Evolutionary conservation across 2,888 invertebrate genomes (phyloP).

Genomic region (Carpatolechia fugitivella): DNA sequence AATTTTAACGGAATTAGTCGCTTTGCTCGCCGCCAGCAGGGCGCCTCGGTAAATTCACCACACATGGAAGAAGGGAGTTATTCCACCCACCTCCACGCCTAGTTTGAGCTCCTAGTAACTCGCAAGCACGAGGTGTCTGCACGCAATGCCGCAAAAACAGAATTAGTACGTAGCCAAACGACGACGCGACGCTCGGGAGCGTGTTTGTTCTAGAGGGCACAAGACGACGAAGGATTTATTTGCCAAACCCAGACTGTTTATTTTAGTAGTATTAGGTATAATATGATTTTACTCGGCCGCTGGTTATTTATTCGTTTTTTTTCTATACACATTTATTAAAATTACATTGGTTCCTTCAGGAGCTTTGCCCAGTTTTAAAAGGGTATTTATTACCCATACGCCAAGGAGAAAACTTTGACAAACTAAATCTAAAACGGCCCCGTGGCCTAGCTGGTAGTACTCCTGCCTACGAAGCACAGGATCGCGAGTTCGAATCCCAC

Average conservation of each 20-base stretch:
- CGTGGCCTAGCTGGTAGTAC: too few species aligned
- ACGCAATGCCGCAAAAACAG: slow-evolving; percentile 66
- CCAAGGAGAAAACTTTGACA: too few species aligned
- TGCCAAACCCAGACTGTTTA: background rate
- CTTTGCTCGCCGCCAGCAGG: slow-evolving; percentile 64
- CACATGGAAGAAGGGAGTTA: slow-evolving; percentile 51
- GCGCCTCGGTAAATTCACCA: slow-evolving; percentile 74
- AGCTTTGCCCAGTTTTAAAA: too few species aligned
- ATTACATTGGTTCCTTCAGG: too few species aligned
- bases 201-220: background rate
- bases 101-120: slow-evolving; percentile 66
- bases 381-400: too few species aligned
- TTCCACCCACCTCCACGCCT: slow-evolving; percentile 63
- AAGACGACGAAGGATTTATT: background rate
- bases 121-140: slow-evolving; percentile 56
- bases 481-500: too few species aligned
- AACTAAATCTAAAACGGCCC: too few species aligned
- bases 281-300: too few species aligned
- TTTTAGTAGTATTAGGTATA: too few species aligned
- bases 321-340: too few species aligned
- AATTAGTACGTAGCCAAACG: slow-evolving; percentile 27
- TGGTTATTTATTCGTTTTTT: too few species aligned
- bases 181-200: background rate
- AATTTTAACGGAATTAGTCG: slow-evolving; percentile 79
- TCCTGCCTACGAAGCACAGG: too few species aligned